A percentile compares a stretch with the other conserved stretches of the same genome.
Evolutionary conservation across 2,113 vertebrate genomes (phyloP).

Genomic region (Heterocephalus glaber): DNA sequence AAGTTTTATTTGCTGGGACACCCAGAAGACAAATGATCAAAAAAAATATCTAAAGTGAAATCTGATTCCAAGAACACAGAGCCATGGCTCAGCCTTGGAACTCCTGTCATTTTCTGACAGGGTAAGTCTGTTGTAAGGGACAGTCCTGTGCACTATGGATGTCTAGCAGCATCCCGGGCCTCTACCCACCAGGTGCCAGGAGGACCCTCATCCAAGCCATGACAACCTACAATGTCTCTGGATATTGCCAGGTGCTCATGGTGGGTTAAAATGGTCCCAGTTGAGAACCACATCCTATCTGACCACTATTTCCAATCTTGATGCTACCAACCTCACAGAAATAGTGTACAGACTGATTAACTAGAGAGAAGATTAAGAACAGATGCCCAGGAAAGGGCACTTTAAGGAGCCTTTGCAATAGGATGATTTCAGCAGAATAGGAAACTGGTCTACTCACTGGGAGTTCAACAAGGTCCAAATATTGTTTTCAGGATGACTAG

Average conservation of each 20-base stretch:
- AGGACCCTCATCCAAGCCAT: not conserved
- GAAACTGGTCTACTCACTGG: not conserved
- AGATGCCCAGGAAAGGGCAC: not conserved
- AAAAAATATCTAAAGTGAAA: not conserved
- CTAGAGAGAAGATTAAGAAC: not conserved
- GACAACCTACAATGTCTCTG: not conserved
- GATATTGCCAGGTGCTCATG: not conserved
- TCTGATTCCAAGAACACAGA: not conserved
- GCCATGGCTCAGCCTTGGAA: not conserved
- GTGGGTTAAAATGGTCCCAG: not conserved
- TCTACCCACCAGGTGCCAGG: not conserved
- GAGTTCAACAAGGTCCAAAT: not conserved
- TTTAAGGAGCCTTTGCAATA: accelerated
- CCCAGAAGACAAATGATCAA: not conserved
- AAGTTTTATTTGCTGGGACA: not conserved
- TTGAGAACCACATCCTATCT: not conserved
- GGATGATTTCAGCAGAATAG: not conserved
- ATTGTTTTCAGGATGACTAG: not conserved
- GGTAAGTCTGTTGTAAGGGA: not conserved
- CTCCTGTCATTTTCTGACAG: not conserved
- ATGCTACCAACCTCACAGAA: not conserved
- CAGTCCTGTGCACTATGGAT: accelerated
- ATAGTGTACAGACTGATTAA: accelerated
- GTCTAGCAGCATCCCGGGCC: not conserved
- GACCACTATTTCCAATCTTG: not conserved